phyloP scores from a whole-genome alignment of 2,888 invertebrate species.

The Pimpla rufipes region DNA sequence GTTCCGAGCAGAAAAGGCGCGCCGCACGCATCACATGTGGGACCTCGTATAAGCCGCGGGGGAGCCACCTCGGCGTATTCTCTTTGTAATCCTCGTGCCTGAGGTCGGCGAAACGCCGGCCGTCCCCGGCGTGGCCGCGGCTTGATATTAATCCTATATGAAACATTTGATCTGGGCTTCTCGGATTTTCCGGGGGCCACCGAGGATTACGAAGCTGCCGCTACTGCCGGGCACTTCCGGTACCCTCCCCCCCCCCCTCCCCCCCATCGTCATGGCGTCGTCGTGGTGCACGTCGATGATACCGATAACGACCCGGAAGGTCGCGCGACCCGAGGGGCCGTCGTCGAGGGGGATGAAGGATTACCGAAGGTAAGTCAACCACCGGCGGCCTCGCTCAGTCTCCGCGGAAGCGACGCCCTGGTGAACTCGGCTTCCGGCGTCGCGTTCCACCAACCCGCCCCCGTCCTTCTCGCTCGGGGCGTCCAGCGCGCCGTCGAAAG shows the following conservation, averaged over 20 bases:
- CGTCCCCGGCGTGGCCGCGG: slow-evolving; percentile 60
- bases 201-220: slow-evolving; percentile 71
- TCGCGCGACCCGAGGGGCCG: slow-evolving; percentile 44
- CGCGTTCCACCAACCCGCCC: slow-evolving; percentile 16
- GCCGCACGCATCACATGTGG: slow-evolving; percentile 35
- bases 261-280: slow-evolving; percentile 5
- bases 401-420: slow-evolving; percentile 51
- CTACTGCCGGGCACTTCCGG: slow-evolving; percentile 42
- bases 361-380: slow-evolving; percentile 74
- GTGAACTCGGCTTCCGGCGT: slow-evolving; percentile 36
- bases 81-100: slow-evolving; percentile 60
- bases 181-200: slow-evolving; percentile 72
- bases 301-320: slow-evolving; percentile 71
- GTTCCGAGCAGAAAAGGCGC: slow-evolving; percentile 32
- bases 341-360: slow-evolving; percentile 66
- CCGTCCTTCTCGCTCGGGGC: slow-evolving; percentile 55
- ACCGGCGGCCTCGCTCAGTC: slow-evolving; percentile 44
- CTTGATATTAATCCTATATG: slow-evolving; percentile 77
- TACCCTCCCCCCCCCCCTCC: slow-evolving; percentile 47
- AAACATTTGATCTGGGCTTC: slow-evolving; percentile 75
- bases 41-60: slow-evolving; percentile 39
- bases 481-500: slow-evolving; percentile 43
- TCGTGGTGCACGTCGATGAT: slow-evolving; percentile 63
- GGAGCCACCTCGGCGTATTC: slow-evolving; percentile 58
- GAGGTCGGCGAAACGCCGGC: slow-evolving; percentile 37